Base-by-base conservation (phyloP, 92 coral and sea anemone genomes). In the Desmophyllum pertusum region DNA sequence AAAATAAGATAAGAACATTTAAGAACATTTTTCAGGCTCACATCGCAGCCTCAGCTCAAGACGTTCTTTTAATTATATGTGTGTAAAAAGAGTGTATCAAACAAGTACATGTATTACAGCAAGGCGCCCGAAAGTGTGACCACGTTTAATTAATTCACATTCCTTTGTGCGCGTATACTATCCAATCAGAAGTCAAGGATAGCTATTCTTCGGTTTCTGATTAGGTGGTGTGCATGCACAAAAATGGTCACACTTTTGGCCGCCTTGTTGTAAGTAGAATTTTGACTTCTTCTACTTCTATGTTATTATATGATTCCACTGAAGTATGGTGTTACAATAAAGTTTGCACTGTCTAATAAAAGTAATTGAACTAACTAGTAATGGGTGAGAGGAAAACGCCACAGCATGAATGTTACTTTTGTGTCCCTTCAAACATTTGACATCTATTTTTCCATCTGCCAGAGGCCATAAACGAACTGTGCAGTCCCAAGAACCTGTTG, bases 401-500 rank as follows among this genome's bases (percentile, higher is more conserved):
- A 91, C 81, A 8, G 99, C 93, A 81, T 94, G 98, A n/a, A 96
- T 88, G 75, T 94, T 96, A 75, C 99, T 96, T 41, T 84, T 89
- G 88, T 96, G 99, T 5, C 98, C 99, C 42, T 89, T 76, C 31
- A 96, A 87, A 59, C 87, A 84, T 63, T 73, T 92, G 30, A 89
- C 94, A 13, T 80, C 91, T 62, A 84, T 59, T 43, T 88, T 78
- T 37, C 87, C 81, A 14, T 87, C 78, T 5, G 65, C 88, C 51
- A 96, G 76, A 15, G 93, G 81, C 99, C 99, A 96, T 55, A 96
- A 50, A 37, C 98, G 92, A 21, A 96, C 94, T 1, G 94, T 90
- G 55, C 93, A 94, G 81, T 96, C 99, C 99, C 99, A 96, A 13
- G 99, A 96, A 7, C 99, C 99, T 29, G 99, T 90, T 15, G 98